These are phyloP conservation scores for Ochotona curzoniae DNA, from an alignment of 2,113 vertebrate genomes.

Conservation along the genomic window DNA sequence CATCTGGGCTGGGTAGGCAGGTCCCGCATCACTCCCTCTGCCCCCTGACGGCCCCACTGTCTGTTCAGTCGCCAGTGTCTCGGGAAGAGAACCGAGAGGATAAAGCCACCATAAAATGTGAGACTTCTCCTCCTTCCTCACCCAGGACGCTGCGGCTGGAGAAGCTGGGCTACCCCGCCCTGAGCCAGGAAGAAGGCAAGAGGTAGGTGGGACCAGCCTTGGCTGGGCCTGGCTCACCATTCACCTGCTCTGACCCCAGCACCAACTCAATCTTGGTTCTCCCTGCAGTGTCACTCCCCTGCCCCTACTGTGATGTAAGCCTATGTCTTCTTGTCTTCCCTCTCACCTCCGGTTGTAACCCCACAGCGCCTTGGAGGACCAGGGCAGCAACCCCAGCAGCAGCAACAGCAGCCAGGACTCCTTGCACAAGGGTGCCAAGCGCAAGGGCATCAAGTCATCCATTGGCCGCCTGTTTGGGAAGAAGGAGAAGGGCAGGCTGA, in stretches of 20 bases:
- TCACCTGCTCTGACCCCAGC: neutral
- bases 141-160: constrained; percentile 94
- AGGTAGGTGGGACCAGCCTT: constrained; percentile 84
- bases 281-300: neutral
- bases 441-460: constrained; percentile 98
- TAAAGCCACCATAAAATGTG: constrained; percentile 98
- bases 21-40: constrained; percentile 54
- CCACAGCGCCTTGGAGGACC: constrained; percentile 86
- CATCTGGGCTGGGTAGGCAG: constrained; percentile 68
- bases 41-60: constrained; percentile 78
- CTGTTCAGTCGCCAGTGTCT: constrained; percentile 93
- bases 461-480: constrained; percentile 97
- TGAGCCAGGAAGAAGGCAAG: constrained; percentile 95
- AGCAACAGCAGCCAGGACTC: constrained; percentile 90
- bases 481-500: constrained; percentile 94
- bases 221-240: neutral
- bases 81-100: constrained; percentile 94
- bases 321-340: constrained; percentile 69
- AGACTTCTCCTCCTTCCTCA: constrained; percentile 97
- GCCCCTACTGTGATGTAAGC: constrained; percentile 34
- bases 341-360: constrained; percentile 35
- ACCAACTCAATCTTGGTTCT: neutral
- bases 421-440: constrained; percentile 93
- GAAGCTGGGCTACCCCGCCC: constrained; percentile 92
- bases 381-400: constrained; percentile 87